Base-by-base conservation (phyloP, 2,888 invertebrate genomes). In the Mythimna lalbum region DNA sequence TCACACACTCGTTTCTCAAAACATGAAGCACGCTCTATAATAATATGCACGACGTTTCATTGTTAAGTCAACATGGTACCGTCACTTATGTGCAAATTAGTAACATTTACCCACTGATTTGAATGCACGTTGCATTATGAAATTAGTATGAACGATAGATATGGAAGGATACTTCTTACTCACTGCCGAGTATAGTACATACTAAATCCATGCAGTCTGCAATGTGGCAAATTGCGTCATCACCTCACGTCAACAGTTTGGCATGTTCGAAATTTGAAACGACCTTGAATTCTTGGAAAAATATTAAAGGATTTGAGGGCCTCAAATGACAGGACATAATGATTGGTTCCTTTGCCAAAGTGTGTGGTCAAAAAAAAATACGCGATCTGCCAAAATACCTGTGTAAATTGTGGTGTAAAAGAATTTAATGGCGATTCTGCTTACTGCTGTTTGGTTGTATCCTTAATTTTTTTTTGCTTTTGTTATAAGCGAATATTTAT, bases 61-160 rank as follows among this genome's bases (percentile, higher is more conserved):
- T 82, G 71, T 78, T 67, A 68, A 69, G 66, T 59, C 73, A 74
- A 69, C 76, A 68, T 21, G 47, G 63, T 52, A 80, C 76, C 75
- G 68, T 60, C 64, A 71, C 69, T 73, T 82, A 81, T 83, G 78
- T 86, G 86, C 82, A 85, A 86, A 85, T 85, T 71, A 79, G 53
- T 72, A 59, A 76, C 76, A 79, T 80, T 80, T 76, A 56, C 80
- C 9, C 47, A 47, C 73, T 77, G 39, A 74, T 82, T 85, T 78
- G 36, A 78, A 84, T 84, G 76, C 73, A 68, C 63, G 56, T 56
- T 76, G 77, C 78, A 63, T 73, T 76, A 65, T 72, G 69, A 84
- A 80, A 82, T 82, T 78, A 74, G 5, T 36, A 53, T 73, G 19
- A 59, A 59, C 21, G 31, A 56, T 52, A 52, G 50, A 14, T 39